Evolutionary conservation across 2,113 vertebrate genomes (phyloP), one percentile per base, ranked within the genome.

Genomic region (Scolopax mira): DNA sequence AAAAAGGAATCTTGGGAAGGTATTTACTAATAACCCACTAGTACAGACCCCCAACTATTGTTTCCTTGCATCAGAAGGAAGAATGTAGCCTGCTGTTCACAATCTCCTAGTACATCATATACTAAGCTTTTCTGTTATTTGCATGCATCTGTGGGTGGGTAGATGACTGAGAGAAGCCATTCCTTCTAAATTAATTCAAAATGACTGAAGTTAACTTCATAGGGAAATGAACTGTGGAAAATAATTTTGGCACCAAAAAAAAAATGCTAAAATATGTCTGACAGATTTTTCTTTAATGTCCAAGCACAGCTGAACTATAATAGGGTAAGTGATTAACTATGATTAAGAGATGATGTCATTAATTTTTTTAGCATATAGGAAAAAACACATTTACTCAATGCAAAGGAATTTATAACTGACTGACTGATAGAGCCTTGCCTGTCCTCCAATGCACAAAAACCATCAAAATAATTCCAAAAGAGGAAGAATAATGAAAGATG

Each of bases 131-230:
- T 42, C 49, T 78, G 28, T 1, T 5, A 85, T 94, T 75, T 69
- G 22, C 25, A 39, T 70, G 64, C 42, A 69, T 92, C 61, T 91
- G 46, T 55, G 64, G 54, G 60, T 90, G 78, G 44, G n/a, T 61
- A 67, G 80, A 80, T 6, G 28, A 89, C 22, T 94, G 80, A 94
- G 33, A 83, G 67, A 85, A 93, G n/a, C 35, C 42, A 85, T 88
- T 90, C 55, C 51, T 90, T 77, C 64, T 83, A 88, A 96, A 95
- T 90, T 31, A 94, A 90, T 95, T 90, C 75, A 96, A 94, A 97
- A 97, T 86, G 13, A 78, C 64, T 93, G 52, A 61, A 91, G 58
- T 30, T 85, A 88, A 78, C 67, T 91, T 93, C 79, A 91, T 13
- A 74, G 39, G 39, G 51, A 93, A 94, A 91, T 60, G 13, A 96